Conservation (phyloP, 2,113 vertebrate genomes). For the Nerophis ophidion region DNA sequence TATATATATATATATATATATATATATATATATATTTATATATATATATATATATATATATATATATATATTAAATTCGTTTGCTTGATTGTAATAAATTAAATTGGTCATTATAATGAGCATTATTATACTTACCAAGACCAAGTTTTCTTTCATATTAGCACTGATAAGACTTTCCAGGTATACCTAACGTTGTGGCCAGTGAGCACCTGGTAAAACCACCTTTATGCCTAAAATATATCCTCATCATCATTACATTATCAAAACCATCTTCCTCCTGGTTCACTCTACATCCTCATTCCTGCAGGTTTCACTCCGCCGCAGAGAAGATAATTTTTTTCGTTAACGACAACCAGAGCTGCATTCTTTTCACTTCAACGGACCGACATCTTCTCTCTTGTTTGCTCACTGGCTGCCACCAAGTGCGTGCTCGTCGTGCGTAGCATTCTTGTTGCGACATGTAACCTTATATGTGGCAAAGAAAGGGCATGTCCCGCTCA, state of each 20-base stretch:
- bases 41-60: too few relatives aligned
- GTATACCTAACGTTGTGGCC: too few relatives aligned
- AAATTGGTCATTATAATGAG: background rate
- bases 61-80: too few relatives aligned
- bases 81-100: too few relatives aligned
- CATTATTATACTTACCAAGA: background rate
- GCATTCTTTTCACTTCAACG: conserved; percentile 64
- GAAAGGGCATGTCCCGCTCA: conserved; percentile 47
- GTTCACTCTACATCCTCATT: conserved; percentile 29
- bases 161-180: background rate
- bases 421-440: conserved; percentile 60
- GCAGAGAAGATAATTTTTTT: conserved; percentile 44
- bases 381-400: conserved; percentile 53
- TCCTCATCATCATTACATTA: background rate
- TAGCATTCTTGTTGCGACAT: conserved; percentile 56
- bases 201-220: background rate
- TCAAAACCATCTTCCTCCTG: conserved; percentile 2
- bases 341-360: conserved; percentile 64
- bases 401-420: conserved; percentile 52
- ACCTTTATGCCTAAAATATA: background rate
- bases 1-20: too few relatives aligned
- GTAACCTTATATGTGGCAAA: conserved; percentile 57
- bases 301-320: conserved; percentile 24
- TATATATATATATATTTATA: too few relatives aligned
- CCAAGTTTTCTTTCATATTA: background rate